Evolutionary conservation across 2,797 vertebrate species (phyloP).

Genomic region (Danio choprae): DNA sequence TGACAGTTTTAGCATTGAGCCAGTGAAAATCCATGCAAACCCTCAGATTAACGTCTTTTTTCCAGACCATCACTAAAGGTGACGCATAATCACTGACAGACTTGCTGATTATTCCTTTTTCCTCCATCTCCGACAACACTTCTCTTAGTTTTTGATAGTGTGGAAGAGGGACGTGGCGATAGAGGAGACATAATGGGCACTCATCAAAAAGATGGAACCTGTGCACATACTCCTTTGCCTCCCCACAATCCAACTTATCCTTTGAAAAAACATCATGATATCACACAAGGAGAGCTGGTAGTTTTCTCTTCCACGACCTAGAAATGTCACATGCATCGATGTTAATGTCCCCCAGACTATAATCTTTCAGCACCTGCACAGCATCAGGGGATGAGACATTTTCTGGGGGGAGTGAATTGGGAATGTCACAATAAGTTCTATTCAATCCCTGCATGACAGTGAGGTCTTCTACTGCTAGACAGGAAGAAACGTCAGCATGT

Average conservation of each 20-base stretch:
- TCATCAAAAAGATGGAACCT: conserved; percentile 44
- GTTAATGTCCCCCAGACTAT: conserved; percentile 18
- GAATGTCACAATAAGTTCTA: neutral
- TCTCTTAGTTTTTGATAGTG: conserved; percentile 41
- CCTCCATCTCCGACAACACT: conserved; percentile 37
- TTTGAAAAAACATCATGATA: conserved; percentile 53
- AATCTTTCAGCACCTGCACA: conserved; percentile 2
- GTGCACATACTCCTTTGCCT: conserved; percentile 55
- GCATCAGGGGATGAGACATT: neutral
- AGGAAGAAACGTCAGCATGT: conserved; percentile 23
- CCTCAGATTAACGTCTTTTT: conserved; percentile 7
- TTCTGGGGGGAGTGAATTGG: too few species aligned
- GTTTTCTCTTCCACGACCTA: neutral
- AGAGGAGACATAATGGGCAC: conserved; percentile 28
- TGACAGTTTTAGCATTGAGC: too few species aligned
- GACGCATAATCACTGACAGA: conserved; percentile 25
- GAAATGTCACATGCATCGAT: conserved; percentile 38
- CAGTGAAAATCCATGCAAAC: conserved; percentile 24
- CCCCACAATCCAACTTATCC: conserved; percentile 51
- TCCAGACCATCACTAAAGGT: conserved; percentile 34
- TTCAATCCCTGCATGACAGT: neutral
- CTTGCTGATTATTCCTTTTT: conserved; percentile 29
- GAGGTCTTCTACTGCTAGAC: conserved; percentile 32
- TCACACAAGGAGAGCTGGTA: neutral
- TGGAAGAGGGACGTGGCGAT: conserved; percentile 11